Evolutionary conservation across 2,888 invertebrate genomes (phyloP), one percentile per base, ranked within the genome.

Genomic region (Philaethria dido): DNA sequence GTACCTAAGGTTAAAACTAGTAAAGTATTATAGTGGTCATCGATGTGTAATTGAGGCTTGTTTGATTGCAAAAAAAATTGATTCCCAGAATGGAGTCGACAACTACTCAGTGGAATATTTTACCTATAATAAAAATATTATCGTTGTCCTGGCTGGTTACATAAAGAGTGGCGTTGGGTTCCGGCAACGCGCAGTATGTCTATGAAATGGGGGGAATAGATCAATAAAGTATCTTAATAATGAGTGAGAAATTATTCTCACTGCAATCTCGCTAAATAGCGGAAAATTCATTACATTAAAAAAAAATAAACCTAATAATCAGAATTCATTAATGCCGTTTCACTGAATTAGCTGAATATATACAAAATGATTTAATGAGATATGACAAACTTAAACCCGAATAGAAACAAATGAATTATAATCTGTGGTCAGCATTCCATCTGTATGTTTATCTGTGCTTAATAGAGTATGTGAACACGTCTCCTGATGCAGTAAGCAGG

Each of bases 381-480:
- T 61, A 61, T 16, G 68, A 68, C 70, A 65, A 67, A 65, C 54
- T 44, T 59, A 52, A 64, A 54, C 64, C 47, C 52, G 64, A 66
- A 69, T 57, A 14, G 44, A 68, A 66, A 71, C 62, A 69, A 71
- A 71, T 69, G 69, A 64, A 71, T 71, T 69, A 69, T 68, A 71
- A 77, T 75, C 73, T 82, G 85, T 77, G 85, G 85, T 87, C 77
- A 80, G 76, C 78, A 77, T 77, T 74, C 79, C 76, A 77, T 82
- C 73, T 75, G 75, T 77, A 79, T 82, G 80, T 76, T 78, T 78
- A 80, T 81, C 77, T 73, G 80, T 82, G 87, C 81, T 84, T 85
- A 87, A 87, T 85, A 83, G 84, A 77, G 80, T 88, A 83, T 86
- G 82, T 86, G 87, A 88, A 86, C 86, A 84, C 81, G 84, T 82